Evolutionary conservation across 1,140 invertebrate genomes (phyloP).

Genomic region (Drosophila burlai): DNA sequence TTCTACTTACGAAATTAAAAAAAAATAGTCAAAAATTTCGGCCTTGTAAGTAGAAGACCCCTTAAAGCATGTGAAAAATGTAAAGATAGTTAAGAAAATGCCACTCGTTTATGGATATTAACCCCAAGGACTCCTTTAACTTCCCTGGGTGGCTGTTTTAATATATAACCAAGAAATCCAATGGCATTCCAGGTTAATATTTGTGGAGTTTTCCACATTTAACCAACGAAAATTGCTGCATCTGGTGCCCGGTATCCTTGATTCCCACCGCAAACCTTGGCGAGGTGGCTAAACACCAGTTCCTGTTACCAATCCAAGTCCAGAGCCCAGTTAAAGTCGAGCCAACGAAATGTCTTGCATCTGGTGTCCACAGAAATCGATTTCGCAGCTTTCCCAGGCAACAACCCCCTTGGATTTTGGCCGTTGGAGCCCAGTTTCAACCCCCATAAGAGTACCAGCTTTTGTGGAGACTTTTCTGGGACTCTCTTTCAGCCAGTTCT

Average conservation of each 20-base stretch:
- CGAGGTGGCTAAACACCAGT: constrained; percentile 23
- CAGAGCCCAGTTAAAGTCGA: constrained; percentile 23
- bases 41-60: no score
- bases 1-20: no score
- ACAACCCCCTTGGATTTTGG: constrained; percentile 1
- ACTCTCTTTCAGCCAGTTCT: constrained; percentile 19
- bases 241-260: constrained; percentile 28
- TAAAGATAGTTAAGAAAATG: neutral
- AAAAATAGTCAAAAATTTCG: no score
- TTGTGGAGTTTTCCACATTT: neutral
- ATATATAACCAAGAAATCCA: neutral
- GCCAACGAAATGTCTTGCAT: constrained; percentile 78
- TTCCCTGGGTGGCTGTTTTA: neutral
- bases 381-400: constrained; percentile 50
- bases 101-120: neutral
- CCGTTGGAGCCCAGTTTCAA: constrained; percentile 59
- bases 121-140: neutral
- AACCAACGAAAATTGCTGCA: constrained; percentile 44
- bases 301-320: constrained; percentile 48
- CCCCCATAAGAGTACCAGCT: constrained; percentile 9
- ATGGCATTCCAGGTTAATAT: constrained; percentile 1
- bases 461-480: constrained; percentile 59
- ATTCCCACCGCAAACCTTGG: constrained; percentile 8
- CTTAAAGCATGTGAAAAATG: neutral
- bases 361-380: constrained; percentile 78